Evolutionary conservation across 2,113 vertebrate species (phyloP).

Genomic region (Tringa solitaria): DNA sequence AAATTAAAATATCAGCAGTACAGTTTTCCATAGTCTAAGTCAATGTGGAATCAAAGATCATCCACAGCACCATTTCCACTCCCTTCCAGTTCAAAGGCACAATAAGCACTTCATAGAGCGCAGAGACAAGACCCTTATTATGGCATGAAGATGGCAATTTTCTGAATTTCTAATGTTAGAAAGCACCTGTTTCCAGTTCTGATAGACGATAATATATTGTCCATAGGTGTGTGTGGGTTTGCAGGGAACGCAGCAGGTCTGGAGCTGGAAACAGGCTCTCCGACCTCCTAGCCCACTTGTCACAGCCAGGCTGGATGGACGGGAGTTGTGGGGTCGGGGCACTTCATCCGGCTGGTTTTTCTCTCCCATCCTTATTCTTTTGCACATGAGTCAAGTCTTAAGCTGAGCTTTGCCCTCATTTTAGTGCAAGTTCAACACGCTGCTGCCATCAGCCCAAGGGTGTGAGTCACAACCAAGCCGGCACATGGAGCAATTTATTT

Average conservation of each 20-base stretch:
- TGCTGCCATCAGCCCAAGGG: constrained; percentile 18
- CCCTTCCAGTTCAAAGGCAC: neutral
- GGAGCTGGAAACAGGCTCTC: neutral
- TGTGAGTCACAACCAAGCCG: constrained; percentile 39
- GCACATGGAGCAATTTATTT: neutral
- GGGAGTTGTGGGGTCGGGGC: neutral
- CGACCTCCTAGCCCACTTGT: fast-evolving
- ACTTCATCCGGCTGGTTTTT: neutral
- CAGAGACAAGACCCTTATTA: neutral
- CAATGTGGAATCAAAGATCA: neutral
- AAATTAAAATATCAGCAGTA: neutral
- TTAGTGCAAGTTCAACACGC: neutral
- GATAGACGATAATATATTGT: fast-evolving
- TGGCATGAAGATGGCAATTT: fast-evolving
- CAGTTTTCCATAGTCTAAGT: neutral
- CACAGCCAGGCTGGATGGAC: fast-evolving
- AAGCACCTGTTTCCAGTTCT: neutral
- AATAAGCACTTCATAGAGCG: neutral
- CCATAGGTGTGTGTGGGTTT: fast-evolving
- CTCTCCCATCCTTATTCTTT: neutral
- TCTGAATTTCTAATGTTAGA: neutral
- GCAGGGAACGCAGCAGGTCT: neutral
- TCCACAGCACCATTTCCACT: neutral
- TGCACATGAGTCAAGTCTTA: neutral
- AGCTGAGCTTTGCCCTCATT: neutral